These are phyloP conservation scores for Andrena hattorfiana DNA, from an alignment of 2,888 invertebrate species.

Conservation along the genomic window DNA sequence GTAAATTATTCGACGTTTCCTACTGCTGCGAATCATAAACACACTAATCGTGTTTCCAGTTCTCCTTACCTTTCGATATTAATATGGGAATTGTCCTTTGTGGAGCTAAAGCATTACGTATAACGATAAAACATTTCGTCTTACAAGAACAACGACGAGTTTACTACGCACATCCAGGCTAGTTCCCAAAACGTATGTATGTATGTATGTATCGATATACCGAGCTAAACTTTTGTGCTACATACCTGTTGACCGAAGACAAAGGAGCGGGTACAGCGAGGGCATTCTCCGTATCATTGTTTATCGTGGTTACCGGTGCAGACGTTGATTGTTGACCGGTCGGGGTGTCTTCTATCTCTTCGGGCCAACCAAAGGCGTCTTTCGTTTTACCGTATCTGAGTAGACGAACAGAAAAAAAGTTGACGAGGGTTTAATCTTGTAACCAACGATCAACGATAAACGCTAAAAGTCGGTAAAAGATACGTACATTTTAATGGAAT, in stretches of 20 bases:
- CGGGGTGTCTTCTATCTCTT: slow-evolving; percentile 94
- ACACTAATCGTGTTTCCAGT: slow-evolving; percentile 7
- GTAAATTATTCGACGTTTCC: background rate
- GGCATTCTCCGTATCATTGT: slow-evolving; percentile 84
- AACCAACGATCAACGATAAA: too few relatives aligned
- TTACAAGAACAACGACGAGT: slow-evolving; percentile 16
- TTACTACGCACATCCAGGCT: background rate
- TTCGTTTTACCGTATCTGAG: slow-evolving; percentile 96
- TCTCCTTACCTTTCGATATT: slow-evolving; percentile 83
- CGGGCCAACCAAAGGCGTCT: slow-evolving; percentile 98
- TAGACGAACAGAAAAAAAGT: slow-evolving; percentile 11
- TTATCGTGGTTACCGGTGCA: slow-evolving; percentile 79
- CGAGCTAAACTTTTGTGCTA: background rate
- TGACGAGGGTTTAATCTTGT: background rate
- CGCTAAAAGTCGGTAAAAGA: background rate
- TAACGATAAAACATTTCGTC: slow-evolving; percentile 70
- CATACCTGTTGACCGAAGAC: slow-evolving; percentile 87
- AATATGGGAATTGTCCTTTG: slow-evolving; percentile 80
- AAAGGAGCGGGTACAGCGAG: slow-evolving; percentile 85
- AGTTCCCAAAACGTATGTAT: too few relatives aligned
- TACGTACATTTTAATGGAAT: slow-evolving; percentile 93
- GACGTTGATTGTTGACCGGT: slow-evolving; percentile 82
- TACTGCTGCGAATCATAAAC: slow-evolving; percentile 3
- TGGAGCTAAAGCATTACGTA: slow-evolving; percentile 79
- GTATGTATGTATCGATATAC: too few relatives aligned